A percentile compares a stretch with the other conserved stretches of the same genome.
Conservation (phyloP, 2,888 invertebrate species). For the Cylloceria caligata region DNA sequence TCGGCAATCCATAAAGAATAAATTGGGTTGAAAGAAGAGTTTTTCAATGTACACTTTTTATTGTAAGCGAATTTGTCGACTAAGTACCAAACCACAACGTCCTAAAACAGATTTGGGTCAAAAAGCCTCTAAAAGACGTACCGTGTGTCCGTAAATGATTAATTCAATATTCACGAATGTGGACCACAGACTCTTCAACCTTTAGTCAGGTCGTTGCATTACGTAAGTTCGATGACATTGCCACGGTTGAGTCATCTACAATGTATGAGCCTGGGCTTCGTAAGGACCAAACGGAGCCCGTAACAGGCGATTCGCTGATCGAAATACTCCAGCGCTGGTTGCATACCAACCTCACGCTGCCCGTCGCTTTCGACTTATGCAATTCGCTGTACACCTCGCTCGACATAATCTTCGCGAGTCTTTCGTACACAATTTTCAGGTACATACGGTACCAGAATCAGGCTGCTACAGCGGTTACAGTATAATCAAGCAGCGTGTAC, state of each 20-base stretch:
- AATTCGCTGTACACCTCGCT: slow-evolving; percentile 11
- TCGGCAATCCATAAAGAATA: neutral
- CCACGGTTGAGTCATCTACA: slow-evolving; percentile 4
- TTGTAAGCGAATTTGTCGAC: neutral
- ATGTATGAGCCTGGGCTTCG: neutral
- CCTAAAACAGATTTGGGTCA: no score
- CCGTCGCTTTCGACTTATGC: slow-evolving; percentile 27
- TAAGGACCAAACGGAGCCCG: no score
- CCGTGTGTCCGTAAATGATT: neutral
- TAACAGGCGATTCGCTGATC: slow-evolving; percentile 13
- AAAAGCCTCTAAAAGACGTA: no score
- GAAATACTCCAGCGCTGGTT: neutral
- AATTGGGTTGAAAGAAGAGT: neutral
- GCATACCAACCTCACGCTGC: slow-evolving; percentile 1
- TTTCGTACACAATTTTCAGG: neutral
- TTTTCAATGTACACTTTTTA: neutral
- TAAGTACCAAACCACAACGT: no score
- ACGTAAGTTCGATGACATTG: slow-evolving; percentile 40
- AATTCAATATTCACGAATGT: neutral
- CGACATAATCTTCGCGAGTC: slow-evolving; percentile 9
- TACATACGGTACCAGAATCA: neutral
- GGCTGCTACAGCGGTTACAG: neutral
- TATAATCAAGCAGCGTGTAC: neutral
- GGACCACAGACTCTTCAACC: neutral
- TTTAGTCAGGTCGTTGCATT: slow-evolving; percentile 1